These are phyloP conservation scores for Hedya salicella DNA, from an alignment of 2,888 invertebrate genomes.

Conservation along the genomic window DNA sequence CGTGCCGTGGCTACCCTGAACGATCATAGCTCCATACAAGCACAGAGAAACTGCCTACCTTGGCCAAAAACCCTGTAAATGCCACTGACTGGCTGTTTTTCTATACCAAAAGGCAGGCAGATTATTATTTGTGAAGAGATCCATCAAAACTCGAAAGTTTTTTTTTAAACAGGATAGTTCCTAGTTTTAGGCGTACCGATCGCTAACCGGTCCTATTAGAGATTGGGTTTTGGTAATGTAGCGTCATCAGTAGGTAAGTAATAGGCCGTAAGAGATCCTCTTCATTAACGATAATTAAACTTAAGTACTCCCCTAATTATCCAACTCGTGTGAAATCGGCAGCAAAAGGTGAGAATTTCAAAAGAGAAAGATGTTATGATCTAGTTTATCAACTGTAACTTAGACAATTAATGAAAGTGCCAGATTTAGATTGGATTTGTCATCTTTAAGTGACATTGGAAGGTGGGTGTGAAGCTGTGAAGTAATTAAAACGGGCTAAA, in stretches of 20 bases:
- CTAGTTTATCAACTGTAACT: background rate
- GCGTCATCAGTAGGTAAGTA: too few species aligned
- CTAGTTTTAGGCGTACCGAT: background rate
- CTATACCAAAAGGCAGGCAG: too few species aligned
- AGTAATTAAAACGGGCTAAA: background rate
- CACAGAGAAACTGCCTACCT: too few species aligned
- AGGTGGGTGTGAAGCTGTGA: background rate
- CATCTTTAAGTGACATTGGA: background rate
- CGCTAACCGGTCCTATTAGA: slow-evolving; percentile 4
- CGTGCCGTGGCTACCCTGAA: too few species aligned
- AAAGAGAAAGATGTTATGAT: slow-evolving; percentile 24
- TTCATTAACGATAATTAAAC: slow-evolving; percentile 29
- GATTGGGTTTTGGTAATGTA: slow-evolving; percentile 23
- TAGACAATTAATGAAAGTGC: background rate
- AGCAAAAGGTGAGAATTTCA: slow-evolving; percentile 18
- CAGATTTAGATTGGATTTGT: background rate
- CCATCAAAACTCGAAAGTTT: too few species aligned
- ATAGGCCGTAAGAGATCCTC: too few species aligned
- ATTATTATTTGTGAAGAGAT: too few species aligned
- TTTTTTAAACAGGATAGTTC: too few species aligned
- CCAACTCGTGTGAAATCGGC: slow-evolving; percentile 4
- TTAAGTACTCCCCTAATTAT: slow-evolving; percentile 23
- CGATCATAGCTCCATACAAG: too few species aligned
- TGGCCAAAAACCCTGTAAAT: too few species aligned
- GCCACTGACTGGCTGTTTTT: too few species aligned